A percentile compares a stretch with the other conserved stretches of the same genome.
Conservation (phyloP, 2,888 invertebrate genomes). For the Drosophila planitibia region DNA sequence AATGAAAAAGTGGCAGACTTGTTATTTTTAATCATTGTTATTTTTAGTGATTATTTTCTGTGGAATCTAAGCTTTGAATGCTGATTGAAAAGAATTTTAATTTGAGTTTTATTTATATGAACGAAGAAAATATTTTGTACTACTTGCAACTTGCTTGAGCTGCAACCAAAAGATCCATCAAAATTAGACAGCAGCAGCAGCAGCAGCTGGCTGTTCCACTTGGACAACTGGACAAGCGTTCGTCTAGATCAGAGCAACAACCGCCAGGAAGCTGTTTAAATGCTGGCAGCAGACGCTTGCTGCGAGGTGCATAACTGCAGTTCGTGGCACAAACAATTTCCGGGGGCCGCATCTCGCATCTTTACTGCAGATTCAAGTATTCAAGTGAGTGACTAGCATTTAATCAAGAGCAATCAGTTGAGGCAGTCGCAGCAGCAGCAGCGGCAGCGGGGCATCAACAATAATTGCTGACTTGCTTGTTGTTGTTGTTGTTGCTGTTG, state of each 20-base stretch:
- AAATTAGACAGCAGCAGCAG: slow-evolving; percentile 43
- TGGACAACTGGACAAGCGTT: slow-evolving; percentile 38
- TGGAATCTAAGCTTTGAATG: background rate
- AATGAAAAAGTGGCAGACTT: background rate
- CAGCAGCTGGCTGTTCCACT: slow-evolving; percentile 47
- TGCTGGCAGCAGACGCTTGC: slow-evolving; percentile 47
- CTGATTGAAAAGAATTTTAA: background rate
- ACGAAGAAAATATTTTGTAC: slow-evolving; percentile 5
- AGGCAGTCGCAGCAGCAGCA: slow-evolving; percentile 45
- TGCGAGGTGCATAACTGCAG: slow-evolving; percentile 59
- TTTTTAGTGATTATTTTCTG: background rate
- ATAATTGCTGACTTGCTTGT: slow-evolving; percentile 57
- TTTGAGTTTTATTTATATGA: background rate
- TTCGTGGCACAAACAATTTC: slow-evolving; percentile 76
- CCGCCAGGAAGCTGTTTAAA: slow-evolving; percentile 70
- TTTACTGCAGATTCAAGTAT: slow-evolving; percentile 47
- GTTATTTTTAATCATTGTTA: background rate
- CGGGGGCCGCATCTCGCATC: slow-evolving; percentile 53
- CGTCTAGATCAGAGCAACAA: slow-evolving; percentile 28
- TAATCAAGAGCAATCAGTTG: slow-evolving; percentile 76
- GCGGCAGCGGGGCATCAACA: slow-evolving; percentile 40
- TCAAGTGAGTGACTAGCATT: slow-evolving; percentile 77
- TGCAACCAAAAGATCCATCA: slow-evolving; percentile 43
- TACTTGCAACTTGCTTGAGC: slow-evolving; percentile 7
- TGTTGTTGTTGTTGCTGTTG: slow-evolving; percentile 40